Base-by-base conservation (phyloP, 1,140 invertebrate species). In the Drosophila navojoa region DNA sequence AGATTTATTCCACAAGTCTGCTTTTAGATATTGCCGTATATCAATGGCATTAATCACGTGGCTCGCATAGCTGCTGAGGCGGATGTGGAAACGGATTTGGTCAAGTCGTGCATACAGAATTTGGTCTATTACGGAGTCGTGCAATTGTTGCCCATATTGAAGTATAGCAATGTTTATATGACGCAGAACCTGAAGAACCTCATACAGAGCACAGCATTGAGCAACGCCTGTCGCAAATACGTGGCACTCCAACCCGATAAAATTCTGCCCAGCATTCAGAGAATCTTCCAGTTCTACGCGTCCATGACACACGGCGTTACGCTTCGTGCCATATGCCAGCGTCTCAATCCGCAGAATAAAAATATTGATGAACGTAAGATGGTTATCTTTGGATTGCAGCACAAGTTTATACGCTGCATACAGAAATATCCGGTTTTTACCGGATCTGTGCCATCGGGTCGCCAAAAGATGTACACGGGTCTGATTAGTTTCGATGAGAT, bases 71-170 rank as follows among this genome's bases (percentile, higher is more conserved):
- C 96, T 0, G 94, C 94, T 1, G 94, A 96, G 79, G 96, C 98
- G 3, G 97, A 98, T 82, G 97, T 99, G 0, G 98, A 99, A 89
- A 97, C 96, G 66, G 97, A 97, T 93, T 93, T 99, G 40, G 98
- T 99, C 0, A 99, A 99, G 93, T 96, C 97, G 7, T 98, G 97
- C 91, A 95, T 99, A 45, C 97, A 98, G 92, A 99, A 99, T 93
- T 93, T 99, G 59, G 94, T 98, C 82, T 98, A 95, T 92, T 95
- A 95, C 69, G 94, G 93, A 25, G 94, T 95, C 16, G 94, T 94
- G 72, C 95, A 95, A 15, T 91, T 99, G 25, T 95, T 98, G 57
- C 97, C 98, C 7, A 96, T 99, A 77, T 96, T 99, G 79, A 97
- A 97, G 91, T 99, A 99, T 92, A 96, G 96, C 71, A 99, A 99